These are phyloP conservation scores for Limnothrissa miodon DNA, from an alignment of 2,113 vertebrate species.

Conservation along the genomic window DNA sequence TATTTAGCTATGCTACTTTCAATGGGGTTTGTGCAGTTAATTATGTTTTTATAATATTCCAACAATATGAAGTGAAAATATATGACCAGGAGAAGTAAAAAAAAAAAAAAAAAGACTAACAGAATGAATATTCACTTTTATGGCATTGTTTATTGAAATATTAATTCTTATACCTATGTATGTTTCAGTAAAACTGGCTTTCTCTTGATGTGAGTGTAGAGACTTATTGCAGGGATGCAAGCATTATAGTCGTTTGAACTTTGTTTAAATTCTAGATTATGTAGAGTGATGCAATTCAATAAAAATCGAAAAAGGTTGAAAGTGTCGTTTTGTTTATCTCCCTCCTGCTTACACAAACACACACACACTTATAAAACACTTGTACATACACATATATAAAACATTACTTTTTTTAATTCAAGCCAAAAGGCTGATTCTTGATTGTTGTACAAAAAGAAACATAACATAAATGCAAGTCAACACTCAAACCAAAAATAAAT, in stretches of 20 bases:
- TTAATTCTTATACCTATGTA: conserved; percentile 71
- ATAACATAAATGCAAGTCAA: not conserved
- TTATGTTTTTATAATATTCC: conserved; percentile 73
- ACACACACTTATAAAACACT: not conserved
- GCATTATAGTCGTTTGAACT: conserved; percentile 75
- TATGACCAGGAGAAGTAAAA: conserved; percentile 57
- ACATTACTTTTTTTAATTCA: not conserved
- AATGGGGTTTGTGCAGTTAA: conserved; percentile 74
- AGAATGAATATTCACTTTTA: conserved; percentile 73
- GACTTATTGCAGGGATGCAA: conserved; percentile 75
- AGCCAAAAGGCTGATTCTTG: not conserved
- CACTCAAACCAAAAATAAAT: conserved; percentile 5
- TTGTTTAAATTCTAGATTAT: conserved; percentile 76
- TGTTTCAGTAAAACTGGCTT: conserved; percentile 75
- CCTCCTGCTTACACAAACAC: not conserved
- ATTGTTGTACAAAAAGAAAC: conserved; percentile 8
- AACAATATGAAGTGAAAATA: conserved; percentile 46
- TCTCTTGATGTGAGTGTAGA: conserved; percentile 67
- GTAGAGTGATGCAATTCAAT: conserved; percentile 65
- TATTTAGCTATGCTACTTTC: conserved; percentile 76
- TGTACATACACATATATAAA: not conserved
- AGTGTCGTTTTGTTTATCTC: not conserved
- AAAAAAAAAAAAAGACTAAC: conserved; percentile 37
- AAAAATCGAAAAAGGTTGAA: not conserved
- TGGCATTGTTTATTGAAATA: conserved; percentile 75